These are phyloP conservation scores for Heliothis peltigera DNA, from an alignment of 2,888 invertebrate species.

Conservation along the genomic window DNA sequence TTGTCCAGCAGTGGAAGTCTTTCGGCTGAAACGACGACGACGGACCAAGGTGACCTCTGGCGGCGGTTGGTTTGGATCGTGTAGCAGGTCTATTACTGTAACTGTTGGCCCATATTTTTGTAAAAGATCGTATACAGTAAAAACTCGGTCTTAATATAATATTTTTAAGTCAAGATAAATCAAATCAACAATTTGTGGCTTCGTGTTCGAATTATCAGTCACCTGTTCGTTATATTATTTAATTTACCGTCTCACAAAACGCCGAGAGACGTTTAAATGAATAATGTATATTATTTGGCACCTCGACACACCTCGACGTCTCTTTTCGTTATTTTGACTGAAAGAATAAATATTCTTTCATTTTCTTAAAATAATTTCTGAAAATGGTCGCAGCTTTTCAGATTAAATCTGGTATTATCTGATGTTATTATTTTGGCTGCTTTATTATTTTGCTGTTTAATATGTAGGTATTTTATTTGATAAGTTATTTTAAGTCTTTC, in stretches of 20 bases:
- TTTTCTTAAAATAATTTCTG: slow-evolving; percentile 5
- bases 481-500: no score
- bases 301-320: slow-evolving; percentile 16
- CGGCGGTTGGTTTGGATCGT: no score
- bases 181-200: slow-evolving; percentile 2
- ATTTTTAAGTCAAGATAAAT: no score
- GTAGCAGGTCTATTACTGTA: no score
- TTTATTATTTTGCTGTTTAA: not conserved
- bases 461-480: no score
- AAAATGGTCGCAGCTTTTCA: not conserved
- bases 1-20: no score
- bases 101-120: no score
- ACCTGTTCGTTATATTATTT: slow-evolving; percentile 8
- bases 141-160: no score
- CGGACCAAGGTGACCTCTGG: no score
- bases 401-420: not conserved
- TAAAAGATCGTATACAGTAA: no score
- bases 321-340: slow-evolving; percentile 12
- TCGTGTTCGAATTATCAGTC: not conserved
- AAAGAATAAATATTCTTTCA: slow-evolving; percentile 19
- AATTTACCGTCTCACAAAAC: slow-evolving; percentile 11
- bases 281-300: slow-evolving; percentile 23
- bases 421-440: not conserved
- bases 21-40: no score
- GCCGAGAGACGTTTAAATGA: slow-evolving; percentile 12